These are phyloP conservation scores for Alviniconcha marisindica DNA, from an alignment of 1,140 invertebrate genomes.

Conservation along the genomic window DNA sequence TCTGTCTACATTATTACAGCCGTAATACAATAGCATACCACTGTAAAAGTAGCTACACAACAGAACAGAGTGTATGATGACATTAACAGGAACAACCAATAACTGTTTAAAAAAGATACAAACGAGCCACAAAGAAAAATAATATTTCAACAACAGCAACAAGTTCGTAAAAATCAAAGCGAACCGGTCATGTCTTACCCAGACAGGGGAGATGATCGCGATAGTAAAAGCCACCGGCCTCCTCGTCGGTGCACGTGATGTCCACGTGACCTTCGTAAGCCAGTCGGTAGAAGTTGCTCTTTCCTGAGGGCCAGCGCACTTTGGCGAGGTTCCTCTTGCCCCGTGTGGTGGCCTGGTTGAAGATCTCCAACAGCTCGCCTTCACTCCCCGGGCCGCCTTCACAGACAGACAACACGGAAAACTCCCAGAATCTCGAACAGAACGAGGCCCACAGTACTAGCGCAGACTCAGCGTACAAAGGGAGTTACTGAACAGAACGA, in stretches of 20 bases:
- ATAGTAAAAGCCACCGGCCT: slow-evolving; percentile 21
- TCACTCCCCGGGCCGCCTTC: not conserved
- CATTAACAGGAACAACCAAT: no score
- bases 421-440: no score
- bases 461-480: not conserved
- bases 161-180: no score
- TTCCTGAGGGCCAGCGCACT: not conserved
- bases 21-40: no score
- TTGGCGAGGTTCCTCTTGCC: slow-evolving; percentile 14
- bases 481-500: not conserved
- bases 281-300: slow-evolving; percentile 12
- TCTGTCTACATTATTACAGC: no score
- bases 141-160: no score
- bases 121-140: no score
- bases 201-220: slow-evolving; percentile 11
- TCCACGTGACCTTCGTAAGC: slow-evolving; percentile 20
- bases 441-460: no score
- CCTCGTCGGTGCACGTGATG: slow-evolving; percentile 22
- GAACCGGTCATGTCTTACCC: not conserved
- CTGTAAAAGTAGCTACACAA: no score
- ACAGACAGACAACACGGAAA: not conserved
- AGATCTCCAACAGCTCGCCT: not conserved
- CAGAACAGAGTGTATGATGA: no score
- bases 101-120: no score
- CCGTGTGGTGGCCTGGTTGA: no score